A percentile compares a stretch with the other conserved stretches of the same genome.
Evolutionary conservation across 1,140 invertebrate species (phyloP).

Genomic region (Sipha flava): DNA sequence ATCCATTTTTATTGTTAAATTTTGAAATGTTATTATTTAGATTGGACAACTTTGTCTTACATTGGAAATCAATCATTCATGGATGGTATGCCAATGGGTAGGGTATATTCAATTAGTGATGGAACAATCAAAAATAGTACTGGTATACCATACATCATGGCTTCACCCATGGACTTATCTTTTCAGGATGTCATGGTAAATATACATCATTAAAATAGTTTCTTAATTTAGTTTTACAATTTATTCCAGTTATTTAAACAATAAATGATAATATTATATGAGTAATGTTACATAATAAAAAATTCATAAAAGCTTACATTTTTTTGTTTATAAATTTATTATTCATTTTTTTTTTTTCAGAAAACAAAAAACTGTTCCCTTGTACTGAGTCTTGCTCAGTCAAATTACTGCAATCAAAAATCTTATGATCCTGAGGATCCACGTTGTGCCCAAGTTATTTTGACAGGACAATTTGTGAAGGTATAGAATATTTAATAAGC

Average conservation of each 20-base stretch:
- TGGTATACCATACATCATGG: slow-evolving; percentile 66
- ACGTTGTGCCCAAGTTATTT: slow-evolving; percentile 62
- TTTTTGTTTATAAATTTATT: neutral
- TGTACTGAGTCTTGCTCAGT: slow-evolving; percentile 33
- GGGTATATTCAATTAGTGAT: slow-evolving; percentile 65
- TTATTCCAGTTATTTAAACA: too few species aligned
- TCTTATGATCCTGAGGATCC: slow-evolving; percentile 70
- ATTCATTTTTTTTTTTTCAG: neutral
- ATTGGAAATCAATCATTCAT: slow-evolving; percentile 44
- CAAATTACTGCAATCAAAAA: slow-evolving; percentile 48
- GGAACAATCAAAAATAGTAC: slow-evolving; percentile 57
- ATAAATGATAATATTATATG: too few species aligned
- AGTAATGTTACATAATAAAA: too few species aligned
- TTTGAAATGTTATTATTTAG: slow-evolving; percentile 15
- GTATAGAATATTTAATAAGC: slow-evolving; percentile 45
- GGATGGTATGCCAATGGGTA: slow-evolving; percentile 61
- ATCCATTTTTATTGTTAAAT: neutral
- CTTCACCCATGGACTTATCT: slow-evolving; percentile 66
- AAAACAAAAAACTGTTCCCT: slow-evolving; percentile 33
- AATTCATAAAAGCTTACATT: too few species aligned
- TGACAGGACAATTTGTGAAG: slow-evolving; percentile 59
- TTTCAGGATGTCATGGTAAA: slow-evolving; percentile 60
- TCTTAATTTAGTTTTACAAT: too few species aligned
- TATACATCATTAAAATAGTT: slow-evolving; percentile 13
- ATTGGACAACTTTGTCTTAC: slow-evolving; percentile 34